phyloP scores from a whole-genome alignment of 2,888 invertebrate species.

The Pilophorus perplexus region DNA sequence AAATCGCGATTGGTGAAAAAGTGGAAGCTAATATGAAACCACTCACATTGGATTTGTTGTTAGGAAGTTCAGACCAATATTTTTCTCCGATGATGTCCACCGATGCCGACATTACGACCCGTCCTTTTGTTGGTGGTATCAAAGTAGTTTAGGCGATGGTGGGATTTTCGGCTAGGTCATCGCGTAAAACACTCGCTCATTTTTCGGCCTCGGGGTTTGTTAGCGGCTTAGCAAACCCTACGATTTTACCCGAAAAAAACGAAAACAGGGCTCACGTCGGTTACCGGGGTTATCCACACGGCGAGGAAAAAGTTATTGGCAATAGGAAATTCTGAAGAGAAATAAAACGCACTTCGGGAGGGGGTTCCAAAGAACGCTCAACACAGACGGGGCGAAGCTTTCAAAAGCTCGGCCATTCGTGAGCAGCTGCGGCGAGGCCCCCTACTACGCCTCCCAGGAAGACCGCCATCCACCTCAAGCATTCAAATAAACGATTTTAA shows the following conservation, averaged over 20 bases:
- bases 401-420: conserved; percentile 33
- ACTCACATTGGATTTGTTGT: conserved; percentile 31
- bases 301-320: no score
- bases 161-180: conserved; percentile 40
- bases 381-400: conserved; percentile 30
- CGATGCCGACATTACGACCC: conserved; percentile 43
- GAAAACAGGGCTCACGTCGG: no score
- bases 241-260: neutral
- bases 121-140: conserved; percentile 42
- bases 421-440: conserved; percentile 21
- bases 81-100: conserved; percentile 37
- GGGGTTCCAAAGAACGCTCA: conserved; percentile 36
- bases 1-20: no score
- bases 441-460: conserved; percentile 12
- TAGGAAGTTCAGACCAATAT: conserved; percentile 28
- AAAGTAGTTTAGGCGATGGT: conserved; percentile 34
- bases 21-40: no score
- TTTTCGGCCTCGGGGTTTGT: conserved; percentile 1
- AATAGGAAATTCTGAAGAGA: neutral
- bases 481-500: no score
- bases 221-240: no score
- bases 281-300: no score
- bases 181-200: conserved; percentile 20
- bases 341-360: conserved; percentile 25
- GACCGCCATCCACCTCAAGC: neutral